A percentile compares a stretch with the other conserved stretches of the same genome.
Evolutionary conservation across 2,888 invertebrate species (phyloP).

Genomic region (Pollenia angustigena): DNA sequence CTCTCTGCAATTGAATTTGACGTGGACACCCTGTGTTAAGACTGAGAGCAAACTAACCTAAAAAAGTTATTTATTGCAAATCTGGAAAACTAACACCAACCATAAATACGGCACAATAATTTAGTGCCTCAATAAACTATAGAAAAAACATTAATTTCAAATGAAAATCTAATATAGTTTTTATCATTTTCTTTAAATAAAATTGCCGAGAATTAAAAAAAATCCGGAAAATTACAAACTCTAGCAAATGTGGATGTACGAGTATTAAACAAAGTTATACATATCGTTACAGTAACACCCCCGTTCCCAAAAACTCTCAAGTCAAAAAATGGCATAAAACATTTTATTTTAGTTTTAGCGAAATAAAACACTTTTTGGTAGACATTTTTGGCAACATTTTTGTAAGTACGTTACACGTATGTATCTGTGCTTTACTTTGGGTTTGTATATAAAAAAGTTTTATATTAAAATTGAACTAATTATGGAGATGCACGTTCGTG

Average conservation of each 20-base stretch:
- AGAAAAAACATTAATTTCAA: too few species aligned
- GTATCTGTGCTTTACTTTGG: constrained; percentile 35
- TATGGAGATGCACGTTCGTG: constrained; percentile 41
- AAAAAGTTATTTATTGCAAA: too few species aligned
- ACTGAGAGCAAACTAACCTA: too few species aligned
- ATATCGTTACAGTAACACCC: not conserved
- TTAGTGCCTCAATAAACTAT: too few species aligned
- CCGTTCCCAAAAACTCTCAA: not conserved
- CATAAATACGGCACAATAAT: not conserved
- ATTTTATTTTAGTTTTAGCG: not conserved
- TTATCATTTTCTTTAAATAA: too few species aligned
- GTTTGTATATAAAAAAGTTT: constrained; percentile 42
- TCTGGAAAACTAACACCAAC: too few species aligned
- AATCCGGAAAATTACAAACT: too few species aligned
- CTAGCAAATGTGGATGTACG: not conserved
- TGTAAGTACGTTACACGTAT: constrained; percentile 6
- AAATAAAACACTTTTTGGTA: constrained; percentile 15
- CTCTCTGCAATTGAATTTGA: too few species aligned
- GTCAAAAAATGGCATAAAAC: not conserved
- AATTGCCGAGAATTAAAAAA: too few species aligned
- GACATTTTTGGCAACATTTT: constrained; percentile 21
- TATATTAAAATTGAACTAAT: constrained; percentile 60
- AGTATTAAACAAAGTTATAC: not conserved
- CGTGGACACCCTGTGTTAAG: too few species aligned
- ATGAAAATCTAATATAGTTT: too few species aligned